Evolutionary conservation across 2,113 vertebrate species (phyloP), one percentile per base, ranked within the genome.

Genomic region (Actinemys pallida): DNA sequence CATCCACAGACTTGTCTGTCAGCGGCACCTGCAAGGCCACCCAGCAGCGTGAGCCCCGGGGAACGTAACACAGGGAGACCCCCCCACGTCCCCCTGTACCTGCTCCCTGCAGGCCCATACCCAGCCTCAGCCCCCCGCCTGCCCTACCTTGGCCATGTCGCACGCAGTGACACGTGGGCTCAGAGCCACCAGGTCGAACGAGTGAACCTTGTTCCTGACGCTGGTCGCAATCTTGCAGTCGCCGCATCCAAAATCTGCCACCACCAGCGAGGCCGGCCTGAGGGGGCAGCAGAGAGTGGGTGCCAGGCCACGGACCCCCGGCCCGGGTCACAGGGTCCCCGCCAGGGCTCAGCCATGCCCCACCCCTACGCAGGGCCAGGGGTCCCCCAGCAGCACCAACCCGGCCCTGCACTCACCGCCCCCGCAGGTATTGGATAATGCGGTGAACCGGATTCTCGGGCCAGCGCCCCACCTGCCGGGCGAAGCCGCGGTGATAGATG

Each of bases 221-320:
- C 98, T 99, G 50, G 92, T 97, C 0, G 99, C 99, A 4, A 99
- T 95, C 84, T 98, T 98, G 96, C 99, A 99, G 97, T 99, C 99
- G 0, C 99, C 99, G 4, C 99, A 99, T 9, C 99, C 99, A 0
- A 99, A 99, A 97, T 99, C 99, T 1, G 99, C 99, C 45, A 99
- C 99, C 83, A 99, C 98, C 7, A 99, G 96, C 17, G 99, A 98
- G 0, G 98, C 45, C 0, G 99, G 98, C 81, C 99, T 99, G 94
- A 11, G 54, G 56, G 6, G 79, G 76, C n/a, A 29, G 9, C n/a
- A 35, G 5, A 35, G 57, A 29, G 0, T 72, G 25, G 57, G 45
- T 45, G 25, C 19, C 45, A 45, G 35, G n/a, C 35, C n/a, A 19
- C 3, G 49, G 27, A 2, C 6, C 22, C 8, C 5, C 5, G 10